These are phyloP conservation scores for Phortica variegata DNA, from an alignment of 1,140 invertebrate species.

Conservation along the genomic window DNA sequence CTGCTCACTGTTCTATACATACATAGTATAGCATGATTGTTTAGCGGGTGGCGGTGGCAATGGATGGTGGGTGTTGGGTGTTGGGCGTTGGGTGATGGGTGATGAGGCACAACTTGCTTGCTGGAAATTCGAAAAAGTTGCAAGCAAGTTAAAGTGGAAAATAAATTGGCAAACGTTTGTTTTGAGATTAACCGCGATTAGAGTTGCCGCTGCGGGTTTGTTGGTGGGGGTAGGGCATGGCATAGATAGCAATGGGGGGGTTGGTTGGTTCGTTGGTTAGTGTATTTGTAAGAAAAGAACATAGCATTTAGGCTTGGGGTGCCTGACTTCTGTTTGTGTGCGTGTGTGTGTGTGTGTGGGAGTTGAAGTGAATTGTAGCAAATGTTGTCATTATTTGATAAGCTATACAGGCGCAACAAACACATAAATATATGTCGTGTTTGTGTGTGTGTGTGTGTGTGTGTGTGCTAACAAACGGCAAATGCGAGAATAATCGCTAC, in stretches of 20 bases:
- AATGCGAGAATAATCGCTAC: slow-evolving; percentile 56
- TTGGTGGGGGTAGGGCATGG: no score
- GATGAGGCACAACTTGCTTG: not conserved
- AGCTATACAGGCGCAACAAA: slow-evolving; percentile 40
- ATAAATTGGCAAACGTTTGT: slow-evolving; percentile 57
- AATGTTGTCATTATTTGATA: slow-evolving; percentile 56
- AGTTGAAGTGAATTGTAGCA: slow-evolving; percentile 34
- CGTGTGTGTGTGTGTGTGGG: not conserved
- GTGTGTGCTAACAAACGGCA: slow-evolving; percentile 53
- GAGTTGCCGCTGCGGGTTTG: no score
- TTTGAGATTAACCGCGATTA: slow-evolving; percentile 58
- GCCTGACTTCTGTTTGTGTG: no score
- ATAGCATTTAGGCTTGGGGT: no score
- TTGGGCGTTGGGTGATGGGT: slow-evolving; percentile 5
- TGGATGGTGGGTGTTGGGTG: slow-evolving; percentile 1
- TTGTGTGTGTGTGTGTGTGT: slow-evolving; percentile 15
- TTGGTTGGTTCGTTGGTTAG: no score
- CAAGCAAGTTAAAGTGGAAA: slow-evolving; percentile 44
- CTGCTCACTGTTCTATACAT: no score
- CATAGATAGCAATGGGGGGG: slow-evolving; percentile 9
- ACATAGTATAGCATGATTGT: not conserved
- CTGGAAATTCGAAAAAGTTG: slow-evolving; percentile 22
- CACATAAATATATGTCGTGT: no score
- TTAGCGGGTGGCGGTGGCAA: slow-evolving; percentile 1
- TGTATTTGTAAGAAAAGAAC: no score